Conservation (phyloP, 2,113 vertebrate species). For the Pyrgilauda ruficollis region DNA sequence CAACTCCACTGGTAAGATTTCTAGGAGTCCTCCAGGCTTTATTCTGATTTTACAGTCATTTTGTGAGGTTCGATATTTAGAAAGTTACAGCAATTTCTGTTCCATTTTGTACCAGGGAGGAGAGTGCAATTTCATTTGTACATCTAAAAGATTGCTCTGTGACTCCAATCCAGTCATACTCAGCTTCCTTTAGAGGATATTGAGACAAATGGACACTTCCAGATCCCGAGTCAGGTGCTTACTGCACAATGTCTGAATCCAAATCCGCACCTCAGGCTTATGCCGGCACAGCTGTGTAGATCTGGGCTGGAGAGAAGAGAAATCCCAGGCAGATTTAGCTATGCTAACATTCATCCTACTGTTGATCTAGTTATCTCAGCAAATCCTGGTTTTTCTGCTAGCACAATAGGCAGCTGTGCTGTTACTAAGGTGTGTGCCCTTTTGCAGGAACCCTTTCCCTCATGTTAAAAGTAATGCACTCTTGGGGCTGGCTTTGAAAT, state of each 20-base stretch:
- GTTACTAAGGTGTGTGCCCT: neutral
- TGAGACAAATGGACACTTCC: constrained; percentile 7
- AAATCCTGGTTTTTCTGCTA: neutral
- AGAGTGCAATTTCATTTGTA: neutral
- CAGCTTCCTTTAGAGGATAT: neutral
- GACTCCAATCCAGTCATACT: neutral
- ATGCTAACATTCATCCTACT: neutral
- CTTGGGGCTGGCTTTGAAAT: neutral
- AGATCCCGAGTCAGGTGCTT: neutral
- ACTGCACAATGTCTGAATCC: neutral
- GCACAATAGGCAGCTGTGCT: neutral
- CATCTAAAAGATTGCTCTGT: constrained; percentile 1
- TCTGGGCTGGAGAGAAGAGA: neutral
- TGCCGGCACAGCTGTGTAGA: neutral
- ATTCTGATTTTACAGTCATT: constrained; percentile 7
- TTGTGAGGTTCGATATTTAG: neutral
- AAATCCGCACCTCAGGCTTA: neutral
- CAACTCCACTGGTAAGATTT: neutral
- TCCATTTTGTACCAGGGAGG: neutral
- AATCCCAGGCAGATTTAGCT: neutral
- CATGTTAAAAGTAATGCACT: neutral
- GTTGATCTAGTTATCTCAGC: neutral
- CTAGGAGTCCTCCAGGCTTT: neutral
- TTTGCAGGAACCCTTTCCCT: neutral
- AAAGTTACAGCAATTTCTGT: constrained; percentile 25